A percentile compares a stretch with the other conserved stretches of the same genome.
Evolutionary conservation across 2,113 vertebrate species (phyloP).

Genomic region (Catagonus wagneri): DNA sequence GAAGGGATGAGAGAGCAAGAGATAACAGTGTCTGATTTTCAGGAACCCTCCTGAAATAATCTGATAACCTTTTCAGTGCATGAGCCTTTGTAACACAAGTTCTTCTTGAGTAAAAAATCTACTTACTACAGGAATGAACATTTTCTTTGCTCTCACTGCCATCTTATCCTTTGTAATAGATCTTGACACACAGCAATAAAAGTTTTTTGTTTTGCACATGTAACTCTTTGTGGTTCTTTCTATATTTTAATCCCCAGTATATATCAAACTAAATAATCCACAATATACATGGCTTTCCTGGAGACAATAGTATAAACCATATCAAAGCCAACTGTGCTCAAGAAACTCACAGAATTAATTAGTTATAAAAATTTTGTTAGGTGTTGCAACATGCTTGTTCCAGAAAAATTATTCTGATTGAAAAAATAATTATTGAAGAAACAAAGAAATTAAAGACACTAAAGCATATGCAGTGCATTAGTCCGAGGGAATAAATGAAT

Average conservation of each 20-base stretch:
- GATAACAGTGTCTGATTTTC: background rate
- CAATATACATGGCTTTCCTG: background rate
- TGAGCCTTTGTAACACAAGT: background rate
- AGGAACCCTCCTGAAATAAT: background rate
- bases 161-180: background rate
- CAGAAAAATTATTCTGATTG: background rate
- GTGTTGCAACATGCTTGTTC: background rate
- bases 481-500: background rate
- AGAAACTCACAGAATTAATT: constrained; percentile 13
- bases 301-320: background rate
- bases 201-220: background rate
- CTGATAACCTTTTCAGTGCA: accelerated
- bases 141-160: background rate
- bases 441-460: background rate
- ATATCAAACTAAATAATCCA: background rate
- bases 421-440: background rate
- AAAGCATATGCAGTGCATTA: background rate
- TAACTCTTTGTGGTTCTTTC: background rate
- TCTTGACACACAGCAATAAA: background rate
- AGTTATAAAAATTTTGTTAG: constrained; percentile 16
- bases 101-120: background rate
- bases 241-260: background rate
- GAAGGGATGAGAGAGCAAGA: accelerated
- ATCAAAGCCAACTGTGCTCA: background rate
- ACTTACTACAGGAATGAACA: background rate